Base-by-base conservation (phyloP, 2,113 vertebrate species). In the Platysternon megacephalum region DNA sequence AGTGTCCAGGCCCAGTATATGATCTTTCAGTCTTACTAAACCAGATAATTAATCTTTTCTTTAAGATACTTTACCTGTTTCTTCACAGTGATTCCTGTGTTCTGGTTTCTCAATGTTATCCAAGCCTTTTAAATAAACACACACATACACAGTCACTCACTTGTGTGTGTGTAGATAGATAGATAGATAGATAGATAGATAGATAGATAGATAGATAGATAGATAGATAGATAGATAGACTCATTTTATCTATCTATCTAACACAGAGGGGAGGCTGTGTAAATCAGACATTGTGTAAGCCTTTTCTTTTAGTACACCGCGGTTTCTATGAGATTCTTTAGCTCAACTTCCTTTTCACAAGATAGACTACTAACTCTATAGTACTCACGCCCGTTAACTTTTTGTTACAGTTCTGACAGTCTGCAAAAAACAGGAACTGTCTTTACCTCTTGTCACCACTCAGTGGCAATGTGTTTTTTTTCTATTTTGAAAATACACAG, bases 101-200 rank as follows among this genome's bases (percentile, higher is more conserved):
- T 89, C 82, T n/a, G 78, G 82, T 87, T 88, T 95, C 0, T 0
- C 88, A 91, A 24, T 7, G 48, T 87, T 95, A 96, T 93, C 86
- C 72, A 58, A 95, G 82, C 39, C 28, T 94, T 97, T 94, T 6
- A 53, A 91, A 82, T 52, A 65, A 84, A 88, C 87, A 68, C 61
- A 56, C 21, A 61, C 58, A n/a, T n/a, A 35, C 7, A 17, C 61
- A 55, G 53, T 24, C 53, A 26, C 22, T 24, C 22, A 22, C 53
- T 55, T 6, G 53, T 55, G 53, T 55, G 52, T 53, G 22, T 52
- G 53, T 22, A 21, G 7, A 61, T 13, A 85, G 44, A 84, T 42
- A 42, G 39, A 39, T 42, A n/a, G 44, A 58, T 13, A 85, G 44
- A 84, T 42, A 39, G 39, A 39, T 42, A n/a, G n/a, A n/a, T 46